phyloP scores from a whole-genome alignment of 1,140 invertebrate species.

The Cydia amplana region DNA sequence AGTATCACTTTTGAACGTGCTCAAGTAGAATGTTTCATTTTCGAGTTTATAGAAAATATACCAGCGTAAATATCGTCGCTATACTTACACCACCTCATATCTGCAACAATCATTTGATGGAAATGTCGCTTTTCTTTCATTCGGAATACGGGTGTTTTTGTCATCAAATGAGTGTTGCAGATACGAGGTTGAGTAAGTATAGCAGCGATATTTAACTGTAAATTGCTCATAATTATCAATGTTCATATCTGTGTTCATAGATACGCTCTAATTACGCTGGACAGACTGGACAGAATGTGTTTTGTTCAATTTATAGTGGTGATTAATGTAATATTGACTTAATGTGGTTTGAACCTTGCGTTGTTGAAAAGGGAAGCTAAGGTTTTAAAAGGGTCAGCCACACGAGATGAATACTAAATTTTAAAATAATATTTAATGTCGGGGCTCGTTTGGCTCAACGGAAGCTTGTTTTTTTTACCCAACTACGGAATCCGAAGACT shows the following conservation, averaged over 20 bases:
- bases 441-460: too few species aligned
- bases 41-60: background rate
- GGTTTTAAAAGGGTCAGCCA: too few species aligned
- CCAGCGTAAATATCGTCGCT: background rate
- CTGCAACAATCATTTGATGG: too few species aligned
- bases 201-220: constrained; percentile 6
- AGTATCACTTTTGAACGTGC: background rate
- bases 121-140: too few species aligned
- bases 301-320: background rate
- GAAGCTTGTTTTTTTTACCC: too few species aligned
- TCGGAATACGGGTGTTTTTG: too few species aligned
- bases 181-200: too few species aligned
- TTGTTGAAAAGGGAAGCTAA: background rate
- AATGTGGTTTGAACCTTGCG: background rate
- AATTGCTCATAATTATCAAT: background rate
- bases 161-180: too few species aligned
- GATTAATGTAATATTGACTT: background rate
- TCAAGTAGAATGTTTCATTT: background rate
- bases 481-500: too few species aligned
- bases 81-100: too few species aligned
- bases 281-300: background rate
- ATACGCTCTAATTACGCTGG: background rate
- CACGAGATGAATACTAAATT: too few species aligned
- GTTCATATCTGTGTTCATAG: background rate
- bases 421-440: too few species aligned